phyloP scores from a whole-genome alignment of 2,113 vertebrate genomes.

The Myodes glareolus region DNA sequence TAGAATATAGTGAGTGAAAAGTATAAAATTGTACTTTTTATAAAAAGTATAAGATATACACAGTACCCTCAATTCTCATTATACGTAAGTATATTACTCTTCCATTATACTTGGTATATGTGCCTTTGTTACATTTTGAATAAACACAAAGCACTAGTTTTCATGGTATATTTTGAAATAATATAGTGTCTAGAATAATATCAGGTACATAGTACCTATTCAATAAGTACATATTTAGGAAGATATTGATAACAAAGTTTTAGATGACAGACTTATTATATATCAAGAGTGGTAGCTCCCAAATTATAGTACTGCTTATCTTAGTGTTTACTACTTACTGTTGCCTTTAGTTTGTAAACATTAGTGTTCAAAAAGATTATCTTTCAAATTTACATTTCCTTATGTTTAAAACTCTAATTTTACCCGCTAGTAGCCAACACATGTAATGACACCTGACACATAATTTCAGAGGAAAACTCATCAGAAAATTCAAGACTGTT shows the following conservation, averaged over 20 bases:
- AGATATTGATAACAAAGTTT: not conserved
- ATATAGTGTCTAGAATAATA: not conserved
- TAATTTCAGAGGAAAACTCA: constrained; percentile 56
- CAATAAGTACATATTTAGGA: not conserved
- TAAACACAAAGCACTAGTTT: not conserved
- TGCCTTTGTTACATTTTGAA: constrained; percentile 5
- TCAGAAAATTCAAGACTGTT: constrained; percentile 48
- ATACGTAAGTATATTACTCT: not conserved
- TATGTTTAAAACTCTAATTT: constrained; percentile 27
- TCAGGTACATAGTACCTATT: not conserved
- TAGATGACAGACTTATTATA: not conserved
- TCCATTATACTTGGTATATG: not conserved
- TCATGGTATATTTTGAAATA: not conserved
- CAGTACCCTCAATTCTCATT: not conserved
- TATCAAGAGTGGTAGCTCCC: not conserved
- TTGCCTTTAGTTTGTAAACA: constrained; percentile 19
- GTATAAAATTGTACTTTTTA: not conserved
- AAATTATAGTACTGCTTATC: not conserved
- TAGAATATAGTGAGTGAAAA: not conserved
- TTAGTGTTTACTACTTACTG: not conserved
- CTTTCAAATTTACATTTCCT: constrained; percentile 34
- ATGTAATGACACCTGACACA: constrained; percentile 22
- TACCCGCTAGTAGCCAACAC: not conserved
- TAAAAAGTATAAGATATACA: not conserved
- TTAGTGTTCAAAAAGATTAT: not conserved